These are phyloP conservation scores for Adelges cooleyi DNA, from an alignment of 1,140 invertebrate species.

Conservation along the genomic window DNA sequence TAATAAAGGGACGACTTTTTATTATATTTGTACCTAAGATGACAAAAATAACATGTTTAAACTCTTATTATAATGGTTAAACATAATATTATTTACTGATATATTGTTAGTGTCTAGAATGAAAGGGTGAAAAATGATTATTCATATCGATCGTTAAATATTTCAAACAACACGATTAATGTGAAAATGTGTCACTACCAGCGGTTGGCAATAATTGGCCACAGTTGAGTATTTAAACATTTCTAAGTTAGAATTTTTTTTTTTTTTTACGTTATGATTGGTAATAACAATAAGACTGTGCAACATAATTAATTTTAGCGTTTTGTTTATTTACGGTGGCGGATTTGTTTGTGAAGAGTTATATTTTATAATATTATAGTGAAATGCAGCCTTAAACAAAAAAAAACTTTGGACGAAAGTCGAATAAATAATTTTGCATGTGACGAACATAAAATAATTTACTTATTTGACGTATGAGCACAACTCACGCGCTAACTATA, in stretches of 20 bases:
- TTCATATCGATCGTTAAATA: constrained; percentile 22
- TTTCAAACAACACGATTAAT: constrained; percentile 28
- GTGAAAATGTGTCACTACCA: constrained; percentile 9
- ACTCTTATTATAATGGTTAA: too few relatives aligned
- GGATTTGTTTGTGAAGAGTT: constrained; percentile 22
- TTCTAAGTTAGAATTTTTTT: constrained; percentile 24
- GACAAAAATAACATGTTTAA: too few relatives aligned
- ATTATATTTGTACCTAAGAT: too few relatives aligned
- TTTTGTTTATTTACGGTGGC: constrained; percentile 23
- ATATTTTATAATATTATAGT: constrained; percentile 5
- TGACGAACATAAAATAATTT: background rate
- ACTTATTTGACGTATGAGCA: constrained; percentile 2
- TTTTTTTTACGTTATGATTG: too few relatives aligned
- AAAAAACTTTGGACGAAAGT: background rate
- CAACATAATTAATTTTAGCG: constrained; percentile 9
- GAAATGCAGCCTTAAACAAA: constrained; percentile 21
- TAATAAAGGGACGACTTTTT: too few relatives aligned
- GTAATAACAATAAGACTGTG: constrained; percentile 8
- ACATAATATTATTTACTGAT: too few relatives aligned
- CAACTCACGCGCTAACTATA: constrained; percentile 23
- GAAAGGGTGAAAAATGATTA: constrained; percentile 26
- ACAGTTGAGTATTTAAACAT: constrained; percentile 27
- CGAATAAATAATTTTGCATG: constrained; percentile 19
- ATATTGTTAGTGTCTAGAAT: constrained; percentile 22
- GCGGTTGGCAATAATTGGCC: constrained; percentile 8